Evolutionary conservation across 2,888 invertebrate species (phyloP).

Genomic region (Sinotaia quadrata): DNA sequence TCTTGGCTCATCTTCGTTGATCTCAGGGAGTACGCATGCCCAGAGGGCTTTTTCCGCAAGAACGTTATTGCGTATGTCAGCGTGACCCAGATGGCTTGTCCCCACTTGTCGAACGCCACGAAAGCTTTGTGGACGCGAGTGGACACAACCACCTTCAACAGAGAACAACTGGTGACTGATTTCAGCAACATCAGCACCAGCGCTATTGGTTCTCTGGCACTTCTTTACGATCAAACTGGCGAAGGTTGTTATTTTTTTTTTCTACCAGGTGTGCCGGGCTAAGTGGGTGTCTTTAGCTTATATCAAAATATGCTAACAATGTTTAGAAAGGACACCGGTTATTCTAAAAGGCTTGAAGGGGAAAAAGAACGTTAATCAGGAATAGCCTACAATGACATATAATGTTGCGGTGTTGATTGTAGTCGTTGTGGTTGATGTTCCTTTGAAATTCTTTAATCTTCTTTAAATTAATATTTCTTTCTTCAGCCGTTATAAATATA

Average conservation of each 20-base stretch:
- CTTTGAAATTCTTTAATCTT: too few species aligned
- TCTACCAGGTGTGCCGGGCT: too few species aligned
- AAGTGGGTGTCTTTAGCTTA: too few species aligned
- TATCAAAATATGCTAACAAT: too few species aligned
- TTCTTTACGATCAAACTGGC: slow-evolving; percentile 34
- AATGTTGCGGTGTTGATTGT: too few species aligned
- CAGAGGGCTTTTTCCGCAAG: slow-evolving; percentile 25
- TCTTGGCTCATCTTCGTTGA: slow-evolving; percentile 25
- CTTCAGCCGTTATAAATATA: too few species aligned
- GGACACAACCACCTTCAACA: slow-evolving; percentile 28
- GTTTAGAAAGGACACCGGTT: too few species aligned
- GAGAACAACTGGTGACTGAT: slow-evolving; percentile 26
- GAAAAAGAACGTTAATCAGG: too few species aligned
- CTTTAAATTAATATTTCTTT: too few species aligned
- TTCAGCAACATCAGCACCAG: neutral
- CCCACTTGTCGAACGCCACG: slow-evolving; percentile 6
- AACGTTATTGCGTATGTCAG: slow-evolving; percentile 30
- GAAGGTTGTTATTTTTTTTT: slow-evolving; percentile 25
- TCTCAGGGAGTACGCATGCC: slow-evolving; percentile 29
- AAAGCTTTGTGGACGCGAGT: slow-evolving; percentile 3
- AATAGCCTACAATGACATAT: too few species aligned
- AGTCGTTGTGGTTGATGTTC: too few species aligned
- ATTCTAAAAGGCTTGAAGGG: too few species aligned
- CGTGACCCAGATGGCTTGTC: slow-evolving; percentile 22
- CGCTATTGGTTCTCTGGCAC: slow-evolving; percentile 25